Base-by-base conservation (phyloP, 1,140 invertebrate genomes). In the Euura saliciscinereae region DNA sequence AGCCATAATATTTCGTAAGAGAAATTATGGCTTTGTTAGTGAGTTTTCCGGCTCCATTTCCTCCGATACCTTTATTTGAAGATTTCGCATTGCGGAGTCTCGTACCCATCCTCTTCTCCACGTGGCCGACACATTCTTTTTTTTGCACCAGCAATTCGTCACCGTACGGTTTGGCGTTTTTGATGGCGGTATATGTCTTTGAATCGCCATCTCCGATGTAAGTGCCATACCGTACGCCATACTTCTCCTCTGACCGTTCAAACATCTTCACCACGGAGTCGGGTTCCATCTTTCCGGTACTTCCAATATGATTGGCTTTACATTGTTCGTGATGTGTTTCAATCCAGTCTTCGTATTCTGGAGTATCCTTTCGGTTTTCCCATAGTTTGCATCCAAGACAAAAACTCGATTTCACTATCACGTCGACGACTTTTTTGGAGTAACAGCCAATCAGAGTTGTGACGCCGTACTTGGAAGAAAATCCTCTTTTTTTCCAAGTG, bases 401-500 rank as follows among this genome's bases (percentile, higher is more conserved):
- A 71, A 68, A 72, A 68, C 45, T 68, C 69, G 65, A 66, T 59
- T 71, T 76, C 5, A 78, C 75, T 11, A 11, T 11, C 4, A 71
- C 43, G 71, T 78, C 75, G 7, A 77, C 11, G 4, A 78, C 67
- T 75, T 76, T 78, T 13, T 71, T 69, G 11, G 70, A 72, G 68
- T 66, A 76, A 43, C 67, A 73, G 13, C 68, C 73, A 70, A 76
- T 76, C 44, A 76, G 45, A n/a, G 71, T 70, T 45, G 72, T 59
- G n/a, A 75, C 71, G 5, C 75, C 75, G 45, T 73, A 74, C 65
- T 73, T 70, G 45, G 74, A 77, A 42, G 76, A 71, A 75, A 75
- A 75, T 2, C 76, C 76, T 67, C 74, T 65, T 68, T 77, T 77
- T 45, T 69, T 73, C 74, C 76, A 78, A 46, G 76, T 71, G 51